A percentile compares a stretch with the other conserved stretches of the same genome.
These are phyloP conservation scores for Chinchilla lanigera DNA, from an alignment of 2,113 vertebrate species.

Conservation along the genomic window DNA sequence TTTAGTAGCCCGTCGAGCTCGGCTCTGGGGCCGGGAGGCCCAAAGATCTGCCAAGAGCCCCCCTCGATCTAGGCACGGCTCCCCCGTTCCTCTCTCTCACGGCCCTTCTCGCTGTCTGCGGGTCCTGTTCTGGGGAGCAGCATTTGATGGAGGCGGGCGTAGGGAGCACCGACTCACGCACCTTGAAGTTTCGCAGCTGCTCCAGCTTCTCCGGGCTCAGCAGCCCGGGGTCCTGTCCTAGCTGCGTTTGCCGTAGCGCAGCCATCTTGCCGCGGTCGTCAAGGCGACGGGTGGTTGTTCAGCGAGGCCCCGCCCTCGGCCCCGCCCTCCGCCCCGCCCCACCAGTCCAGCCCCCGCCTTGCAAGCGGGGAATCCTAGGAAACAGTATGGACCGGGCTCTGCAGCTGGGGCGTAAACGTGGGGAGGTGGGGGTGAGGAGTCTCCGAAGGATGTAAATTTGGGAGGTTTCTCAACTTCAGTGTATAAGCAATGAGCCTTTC, in stretches of 20 bases:
- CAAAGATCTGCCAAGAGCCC: background rate
- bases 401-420: background rate
- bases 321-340: background rate
- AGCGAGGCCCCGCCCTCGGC: background rate
- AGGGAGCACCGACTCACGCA: background rate
- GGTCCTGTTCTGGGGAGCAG: background rate
- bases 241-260: fast-evolving
- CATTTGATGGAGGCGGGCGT: too few species aligned
- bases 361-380: background rate
- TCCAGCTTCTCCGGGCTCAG: slow-evolving; percentile 62
- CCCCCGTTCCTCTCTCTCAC: background rate
- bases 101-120: background rate
- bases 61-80: background rate
- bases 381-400: fast-evolving
- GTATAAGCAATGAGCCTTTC: background rate
- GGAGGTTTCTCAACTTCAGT: background rate
- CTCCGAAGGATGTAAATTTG: background rate
- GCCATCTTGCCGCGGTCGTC: slow-evolving; percentile 74
- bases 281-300: slow-evolving; percentile 36
- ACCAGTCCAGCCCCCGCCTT: background rate
- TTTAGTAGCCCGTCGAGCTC: background rate
- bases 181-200: slow-evolving; percentile 78
- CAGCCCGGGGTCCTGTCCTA: background rate
- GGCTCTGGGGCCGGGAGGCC: background rate
- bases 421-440: fast-evolving